Evolutionary conservation across 2,113 vertebrate genomes (phyloP), one percentile per base, ranked within the genome.

Genomic region (Channa maculata): DNA sequence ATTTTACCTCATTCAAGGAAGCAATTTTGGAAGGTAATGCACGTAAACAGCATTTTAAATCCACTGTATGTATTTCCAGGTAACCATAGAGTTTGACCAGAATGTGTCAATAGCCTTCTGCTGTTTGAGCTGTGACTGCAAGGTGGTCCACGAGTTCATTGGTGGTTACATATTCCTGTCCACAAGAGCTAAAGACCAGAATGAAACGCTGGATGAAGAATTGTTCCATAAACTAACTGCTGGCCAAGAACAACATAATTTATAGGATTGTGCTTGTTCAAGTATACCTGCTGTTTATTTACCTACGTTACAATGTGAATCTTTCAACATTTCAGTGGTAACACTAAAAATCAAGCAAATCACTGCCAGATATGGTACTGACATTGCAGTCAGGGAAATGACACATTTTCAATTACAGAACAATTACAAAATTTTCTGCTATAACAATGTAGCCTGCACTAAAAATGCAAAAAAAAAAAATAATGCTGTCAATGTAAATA

Each of bases 151-250:
- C 0, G 97, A 99, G 80, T 98, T 96, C 66, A 99, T 99, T 0
- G 98, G 98, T 0, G 98, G 98, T 37, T 99, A 99, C 89, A 99
- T 99, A 85, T 99, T 99, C 94, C 80, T 99, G 71, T 99, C 98
- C 15, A 99, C 98, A 0, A 95, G 98, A 60, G 96, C 97, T 69
- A 99, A 99, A 91, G 98, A 97, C 92, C 98, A 99, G 84, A 98
- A 98, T 4, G 97, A 99, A 88, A 96, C 95, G 0, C 87, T 99
- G 64, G 98, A 99, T 0, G 97, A 98, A 92, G 98, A 99, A 34
- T 91, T 99, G 52, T 99, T 99, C 92, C 97, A 97, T 85, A 99
- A 98, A 93, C 91, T 99, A 68, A 99, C 98, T 0, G 97, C 98
- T 46, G 98, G 98, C 14, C 96, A 98, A 91, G 96, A 98, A 64